These are phyloP conservation scores for Syrrhaptes paradoxus DNA, from an alignment of 2,113 vertebrate genomes.

Conservation along the genomic window DNA sequence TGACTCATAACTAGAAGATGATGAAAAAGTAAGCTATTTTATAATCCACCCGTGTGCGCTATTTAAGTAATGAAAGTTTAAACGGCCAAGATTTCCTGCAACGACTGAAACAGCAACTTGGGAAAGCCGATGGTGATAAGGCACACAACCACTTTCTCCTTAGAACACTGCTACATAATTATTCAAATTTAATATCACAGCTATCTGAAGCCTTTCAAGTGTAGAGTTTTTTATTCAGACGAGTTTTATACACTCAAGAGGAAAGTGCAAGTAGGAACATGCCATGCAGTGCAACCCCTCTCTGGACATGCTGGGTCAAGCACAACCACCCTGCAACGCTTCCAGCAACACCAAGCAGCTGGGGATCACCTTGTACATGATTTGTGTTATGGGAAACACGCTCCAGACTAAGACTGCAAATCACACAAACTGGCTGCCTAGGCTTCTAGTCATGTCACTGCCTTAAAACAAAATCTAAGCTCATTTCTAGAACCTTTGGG, in stretches of 20 bases:
- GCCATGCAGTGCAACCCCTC: neutral
- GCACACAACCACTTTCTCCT: neutral
- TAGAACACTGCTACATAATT: neutral
- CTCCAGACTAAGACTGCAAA: neutral
- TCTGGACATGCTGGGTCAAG: accelerated
- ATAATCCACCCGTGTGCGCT: neutral
- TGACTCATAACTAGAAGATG: neutral
- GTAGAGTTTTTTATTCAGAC: neutral
- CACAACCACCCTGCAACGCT: accelerated
- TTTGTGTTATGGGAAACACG: accelerated
- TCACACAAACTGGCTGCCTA: accelerated
- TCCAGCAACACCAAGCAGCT: neutral
- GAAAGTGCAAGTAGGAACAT: neutral
- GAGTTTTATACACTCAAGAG: neutral
- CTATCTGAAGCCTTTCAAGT: neutral
- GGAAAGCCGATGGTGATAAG: neutral
- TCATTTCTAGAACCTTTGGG: neutral
- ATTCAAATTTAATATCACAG: neutral
- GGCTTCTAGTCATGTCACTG: neutral
- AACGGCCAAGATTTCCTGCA: neutral
- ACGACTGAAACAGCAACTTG: accelerated
- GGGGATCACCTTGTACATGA: accelerated
- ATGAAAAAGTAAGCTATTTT: neutral
- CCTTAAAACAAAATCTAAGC: neutral
- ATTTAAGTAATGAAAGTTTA: neutral